Evolutionary conservation across 1,140 invertebrate species (phyloP), one percentile per base, ranked within the genome.

Genomic region (Pachyrhynchus sulphureomaculatus): DNA sequence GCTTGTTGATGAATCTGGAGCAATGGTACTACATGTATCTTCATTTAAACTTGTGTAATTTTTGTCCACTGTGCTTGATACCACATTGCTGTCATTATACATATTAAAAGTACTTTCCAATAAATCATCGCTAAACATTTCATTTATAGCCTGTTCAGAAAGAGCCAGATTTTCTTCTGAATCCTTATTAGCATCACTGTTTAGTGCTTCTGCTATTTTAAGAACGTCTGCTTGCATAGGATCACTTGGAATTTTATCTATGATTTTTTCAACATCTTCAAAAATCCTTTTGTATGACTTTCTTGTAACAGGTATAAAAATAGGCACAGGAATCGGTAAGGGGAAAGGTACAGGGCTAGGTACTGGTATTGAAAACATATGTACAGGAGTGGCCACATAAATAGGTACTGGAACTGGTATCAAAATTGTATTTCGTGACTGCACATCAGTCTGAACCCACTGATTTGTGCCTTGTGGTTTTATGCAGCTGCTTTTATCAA

Each of bases 331-430:
- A 53, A 96, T 86, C 0, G 92, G 92, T n/a, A 95, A 68, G 0
- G 93, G 91, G 68, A 96, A 86, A 15, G 93, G 91, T 0, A 95
- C 77, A 0, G 92, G 90, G 1, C 89, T 81, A 0, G 93, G 93
- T 61, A 88, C 88, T 1, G 92, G 92, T 66, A 87, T 76, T 8
- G 85, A 87, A 76, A 89, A 95, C 90, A 94, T 94, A 45, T 86
- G 86, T 75, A 92, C 83, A 0, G 95, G 94, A 48, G 85, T 82
- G 0, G 95, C 94, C 1, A 96, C 83, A 75, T 90, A 95, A 55
- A 96, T 88, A 0, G 93, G 93, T 2, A 95, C 87, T 0, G 94
- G 93, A 48, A 96, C 83, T 0, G 93, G 93, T 34, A 95, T 18
- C 0, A 89, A 56, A 3, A 63, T 34, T 48, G 44, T 52, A 5